These are phyloP conservation scores for Zalophus californianus DNA, from an alignment of 2,797 vertebrate genomes.

Conservation along the genomic window DNA sequence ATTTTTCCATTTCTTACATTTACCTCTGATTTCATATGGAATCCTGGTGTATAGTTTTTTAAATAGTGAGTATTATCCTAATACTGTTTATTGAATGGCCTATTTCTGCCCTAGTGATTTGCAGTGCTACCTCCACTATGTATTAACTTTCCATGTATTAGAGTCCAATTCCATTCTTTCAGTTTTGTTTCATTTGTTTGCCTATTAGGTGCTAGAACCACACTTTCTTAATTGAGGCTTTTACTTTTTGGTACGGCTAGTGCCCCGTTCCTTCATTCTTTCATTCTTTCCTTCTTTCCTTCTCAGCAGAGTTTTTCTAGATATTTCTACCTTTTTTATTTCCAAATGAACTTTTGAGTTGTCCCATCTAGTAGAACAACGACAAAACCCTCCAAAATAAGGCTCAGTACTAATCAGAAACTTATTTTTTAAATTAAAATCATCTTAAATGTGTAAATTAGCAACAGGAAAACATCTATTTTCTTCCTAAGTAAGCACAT, in stretches of 20 bases:
- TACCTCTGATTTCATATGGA: not conserved
- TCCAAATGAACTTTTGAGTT: not conserved
- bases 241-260: not conserved
- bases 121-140: not conserved
- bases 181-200: not conserved
- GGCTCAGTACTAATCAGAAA: not conserved
- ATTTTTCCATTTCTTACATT: not conserved
- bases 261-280: not conserved
- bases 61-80: not conserved
- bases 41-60: not conserved
- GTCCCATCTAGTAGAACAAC: not conserved
- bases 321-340: not conserved
- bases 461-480: not conserved
- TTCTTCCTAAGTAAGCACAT: not conserved
- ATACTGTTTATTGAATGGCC: not conserved
- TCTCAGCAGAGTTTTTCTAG: not conserved
- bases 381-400: not conserved
- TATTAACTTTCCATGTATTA: not conserved
- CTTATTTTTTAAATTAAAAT: constrained; percentile 10
- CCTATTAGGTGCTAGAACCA: not conserved
- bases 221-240: not conserved
- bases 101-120: not conserved
- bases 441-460: not conserved
- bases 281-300: not conserved
- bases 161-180: not conserved